Base-by-base conservation (phyloP, 2,113 vertebrate species). In the Apteryx owenii region DNA sequence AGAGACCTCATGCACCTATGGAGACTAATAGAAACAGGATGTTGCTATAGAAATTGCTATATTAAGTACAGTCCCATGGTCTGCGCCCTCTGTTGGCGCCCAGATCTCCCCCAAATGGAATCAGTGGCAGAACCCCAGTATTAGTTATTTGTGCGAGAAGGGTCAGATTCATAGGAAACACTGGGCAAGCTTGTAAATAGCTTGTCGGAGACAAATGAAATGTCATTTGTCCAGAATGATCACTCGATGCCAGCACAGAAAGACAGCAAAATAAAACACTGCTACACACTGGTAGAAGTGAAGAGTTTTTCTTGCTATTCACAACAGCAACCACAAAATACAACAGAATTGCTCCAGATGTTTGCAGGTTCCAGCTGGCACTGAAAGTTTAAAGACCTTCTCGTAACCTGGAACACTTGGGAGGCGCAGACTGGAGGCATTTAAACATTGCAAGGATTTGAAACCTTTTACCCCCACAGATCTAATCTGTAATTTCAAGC, bases 31-130 rank as follows among this genome's bases (percentile, higher is more conserved):
- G 84, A 89, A 89, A 77, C 62, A 92, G 71, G 62, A 82, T 42
- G 71, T 31, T 85, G 64, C 68, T 85, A 51, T 3, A 91, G 81
- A 91, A 95, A 88, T 95, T 93, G 85, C 23, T 42, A 3, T 51
- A 91, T 85, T 87, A 91, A 76, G 62, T 70, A 23, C 60, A 48
- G 54, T 62, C 87, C 60, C 66, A 81, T 8, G 46, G 87, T 73
- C 71, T 87, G 70, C 20, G 87, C 23, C 84, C 81, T 68, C 83
- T 85, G 62, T 66, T 94, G 78, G 71, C 82, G 65, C 86, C 62
- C 85, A 82, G 3, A 85, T 95, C 81, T 88, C 44, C 66, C 77
- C 78, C 87, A 76, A 91, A 20, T 73, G 60, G 73, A 95, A 93
- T n/a, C 71, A 78, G 68, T 78, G 78, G 40, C 58, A 85, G 75